Base-by-base conservation (phyloP, 2,113 vertebrate genomes). In the Cricetomys ansorgei region DNA sequence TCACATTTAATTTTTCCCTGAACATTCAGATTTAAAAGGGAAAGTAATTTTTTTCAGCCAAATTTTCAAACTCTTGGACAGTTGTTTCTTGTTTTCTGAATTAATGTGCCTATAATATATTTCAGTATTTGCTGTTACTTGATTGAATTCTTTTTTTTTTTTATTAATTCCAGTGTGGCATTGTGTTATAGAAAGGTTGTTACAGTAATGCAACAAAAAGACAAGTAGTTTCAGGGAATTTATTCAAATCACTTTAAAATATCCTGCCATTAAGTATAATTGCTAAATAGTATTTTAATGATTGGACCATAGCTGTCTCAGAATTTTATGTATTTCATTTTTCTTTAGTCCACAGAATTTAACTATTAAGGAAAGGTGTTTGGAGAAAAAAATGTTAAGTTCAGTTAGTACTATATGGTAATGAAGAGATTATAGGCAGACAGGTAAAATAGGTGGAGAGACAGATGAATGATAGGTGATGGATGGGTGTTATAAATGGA, bases 161-260 rank as follows among this genome's bases (percentile, higher is more conserved):
- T 67, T 94, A 65, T 34, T 31, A 4, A 55, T 73, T 50, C 59
- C 34, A 48, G 4, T 43, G 37, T 25, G 45, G 16, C 43, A 8
- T 55, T 75, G 10, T 93, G 40, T 93, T 85, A 34, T 21, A 70
- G 69, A 80, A 88, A 93, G 40, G 11, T 90, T 53, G 48, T 84
- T 92, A 88, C 76, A 92, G 29, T 43, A 27, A 94, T 19, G 83
- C 57, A 65, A 83, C 53, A 48, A 57, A 62, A 83, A 48, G 7
- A 53, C 16, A 12, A 5, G 0, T 65, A 13, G 5, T 72, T 94
- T 89, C 77, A 88, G 7, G 55, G n/a, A 85, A 69, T 94, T 53
- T 89, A 83, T 96, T 93, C 84, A 84, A 89, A 86, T 89, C 80
- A 91, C 12, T 70, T 34, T 15, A 43, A 64, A 96, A 81, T 80